Evolutionary conservation across 2,113 vertebrate genomes (phyloP).

Genomic region (Empidonax alnorum): DNA sequence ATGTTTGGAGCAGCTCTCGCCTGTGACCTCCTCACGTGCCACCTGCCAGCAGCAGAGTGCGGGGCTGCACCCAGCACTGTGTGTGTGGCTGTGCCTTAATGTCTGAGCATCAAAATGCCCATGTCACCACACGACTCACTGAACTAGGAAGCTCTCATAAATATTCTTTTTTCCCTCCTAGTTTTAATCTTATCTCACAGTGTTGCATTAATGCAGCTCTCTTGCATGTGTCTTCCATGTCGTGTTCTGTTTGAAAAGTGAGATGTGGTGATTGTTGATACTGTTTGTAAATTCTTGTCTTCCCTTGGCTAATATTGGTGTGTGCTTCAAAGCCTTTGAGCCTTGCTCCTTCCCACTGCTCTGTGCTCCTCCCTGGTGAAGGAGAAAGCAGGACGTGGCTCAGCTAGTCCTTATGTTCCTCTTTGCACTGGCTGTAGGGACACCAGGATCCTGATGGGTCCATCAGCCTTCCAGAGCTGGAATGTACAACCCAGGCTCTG

Average conservation of each 20-base stretch:
- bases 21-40: rapidly evolving
- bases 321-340: background rate
- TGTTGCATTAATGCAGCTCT: background rate
- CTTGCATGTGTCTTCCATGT: background rate
- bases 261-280: background rate
- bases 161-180: background rate
- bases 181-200: background rate
- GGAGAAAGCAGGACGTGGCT: background rate
- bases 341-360: background rate
- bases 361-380: background rate
- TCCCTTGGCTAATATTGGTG: background rate
- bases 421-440: rapidly evolving
- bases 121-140: background rate
- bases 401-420: background rate
- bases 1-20: background rate
- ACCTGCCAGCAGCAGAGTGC: background rate
- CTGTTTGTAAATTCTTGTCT: background rate
- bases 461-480: background rate
- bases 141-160: background rate
- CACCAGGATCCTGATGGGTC: background rate
- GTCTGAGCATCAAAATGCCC: background rate
- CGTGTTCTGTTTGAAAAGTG: background rate
- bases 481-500: background rate
- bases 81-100: background rate
- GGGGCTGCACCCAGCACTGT: background rate